phyloP scores from a whole-genome alignment of 37 sponge, comb jelly and placozoan species.

The Halichondria panicea region DNA sequence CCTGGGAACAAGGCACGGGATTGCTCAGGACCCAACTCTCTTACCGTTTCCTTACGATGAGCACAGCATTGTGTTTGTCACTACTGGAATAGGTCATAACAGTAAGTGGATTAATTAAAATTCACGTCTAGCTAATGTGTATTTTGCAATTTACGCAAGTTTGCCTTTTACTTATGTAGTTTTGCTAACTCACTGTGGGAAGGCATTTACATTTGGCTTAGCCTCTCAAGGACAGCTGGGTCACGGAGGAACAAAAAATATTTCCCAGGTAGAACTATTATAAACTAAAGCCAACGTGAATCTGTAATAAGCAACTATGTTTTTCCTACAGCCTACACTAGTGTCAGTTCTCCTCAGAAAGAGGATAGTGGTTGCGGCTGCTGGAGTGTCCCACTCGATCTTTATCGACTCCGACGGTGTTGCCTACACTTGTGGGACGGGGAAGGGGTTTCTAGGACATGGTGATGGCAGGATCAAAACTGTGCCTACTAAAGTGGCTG shows the following conservation, averaged over 20 bases:
- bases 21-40: constrained; percentile 11
- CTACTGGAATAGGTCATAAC: constrained; percentile 66
- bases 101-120: constrained; percentile 16
- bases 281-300: constrained; percentile 1
- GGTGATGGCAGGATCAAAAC: constrained; percentile 42
- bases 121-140: neutral
- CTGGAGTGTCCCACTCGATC: constrained; percentile 57
- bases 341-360: constrained; percentile 32
- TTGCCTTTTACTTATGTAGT: constrained; percentile 11
- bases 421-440: constrained; percentile 62
- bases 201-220: constrained; percentile 61
- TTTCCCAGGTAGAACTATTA: constrained; percentile 14
- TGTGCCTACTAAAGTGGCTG: constrained; percentile 48
- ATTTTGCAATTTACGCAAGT: neutral
- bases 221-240: constrained; percentile 61
- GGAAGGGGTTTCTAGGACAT: constrained; percentile 67
- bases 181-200: constrained; percentile 51
- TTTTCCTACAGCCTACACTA: constrained; percentile 43
- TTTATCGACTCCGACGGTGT: constrained; percentile 50
- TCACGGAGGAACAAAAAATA: constrained; percentile 65
- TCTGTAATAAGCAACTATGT: neutral
- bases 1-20: constrained; percentile 32
- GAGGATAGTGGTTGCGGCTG: constrained; percentile 49
- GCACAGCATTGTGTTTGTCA: constrained; percentile 34
- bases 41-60: constrained; percentile 42